Percentiles rank a stretch among this genome's conserved stretches.
These are phyloP conservation scores for Dinocampus coccinellae DNA, from an alignment of 2,888 invertebrate species.

Conservation along the genomic window DNA sequence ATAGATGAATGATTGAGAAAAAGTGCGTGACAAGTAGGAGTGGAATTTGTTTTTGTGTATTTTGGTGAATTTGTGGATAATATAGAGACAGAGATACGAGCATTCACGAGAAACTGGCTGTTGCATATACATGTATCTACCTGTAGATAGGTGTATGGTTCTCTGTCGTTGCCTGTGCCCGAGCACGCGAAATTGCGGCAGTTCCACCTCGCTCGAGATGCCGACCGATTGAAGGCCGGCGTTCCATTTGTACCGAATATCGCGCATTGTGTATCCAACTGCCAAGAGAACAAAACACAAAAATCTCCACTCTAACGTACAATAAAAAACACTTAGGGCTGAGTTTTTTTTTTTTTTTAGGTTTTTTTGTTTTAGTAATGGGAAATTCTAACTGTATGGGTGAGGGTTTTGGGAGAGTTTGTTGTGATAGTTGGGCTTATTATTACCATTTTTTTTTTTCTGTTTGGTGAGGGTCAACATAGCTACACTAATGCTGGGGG, in stretches of 20 bases:
- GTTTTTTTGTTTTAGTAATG: conserved; percentile 6
- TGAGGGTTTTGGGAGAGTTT: background rate
- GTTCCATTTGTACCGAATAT: conserved; percentile 97
- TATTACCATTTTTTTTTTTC: background rate
- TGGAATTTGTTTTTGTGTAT: too few species aligned
- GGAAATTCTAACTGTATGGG: background rate
- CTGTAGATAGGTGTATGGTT: conserved; percentile 95
- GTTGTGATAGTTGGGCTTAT: too few species aligned
- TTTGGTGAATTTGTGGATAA: conserved; percentile 13
- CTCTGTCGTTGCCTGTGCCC: conserved; percentile 95
- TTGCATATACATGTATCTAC: conserved; percentile 72
- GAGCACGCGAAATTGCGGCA: conserved; percentile 96
- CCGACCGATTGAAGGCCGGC: conserved; percentile 93
- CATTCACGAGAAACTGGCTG: conserved; percentile 13
- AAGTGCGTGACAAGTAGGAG: background rate
- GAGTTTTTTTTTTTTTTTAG: conserved; percentile 17
- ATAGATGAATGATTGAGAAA: conserved; percentile 20
- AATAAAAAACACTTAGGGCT: conserved; percentile 57
- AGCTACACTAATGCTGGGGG: conserved; percentile 15
- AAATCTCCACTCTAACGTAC: conserved; percentile 69
- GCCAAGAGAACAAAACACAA: conserved; percentile 70
- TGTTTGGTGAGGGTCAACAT: background rate
- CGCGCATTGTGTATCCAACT: conserved; percentile 98
- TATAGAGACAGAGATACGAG: conserved; percentile 39
- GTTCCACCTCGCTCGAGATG: conserved; percentile 94